phyloP scores from a whole-genome alignment of 1,140 invertebrate genomes.

The Drosophila equinoxialis region DNA sequence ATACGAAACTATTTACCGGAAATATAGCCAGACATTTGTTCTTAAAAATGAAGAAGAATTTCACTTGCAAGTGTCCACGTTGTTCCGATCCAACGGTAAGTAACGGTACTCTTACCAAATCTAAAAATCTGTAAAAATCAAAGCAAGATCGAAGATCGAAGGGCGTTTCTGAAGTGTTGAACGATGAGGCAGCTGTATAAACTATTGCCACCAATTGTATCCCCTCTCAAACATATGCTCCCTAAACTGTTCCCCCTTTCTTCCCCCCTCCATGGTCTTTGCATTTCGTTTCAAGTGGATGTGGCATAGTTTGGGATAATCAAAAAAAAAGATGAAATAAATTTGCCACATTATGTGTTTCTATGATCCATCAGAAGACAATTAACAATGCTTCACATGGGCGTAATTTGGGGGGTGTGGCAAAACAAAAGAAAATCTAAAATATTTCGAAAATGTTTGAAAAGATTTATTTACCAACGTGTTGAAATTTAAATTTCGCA shows the following conservation, averaged over 20 bases:
- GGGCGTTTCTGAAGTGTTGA: slow-evolving; percentile 37
- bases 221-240: slow-evolving; percentile 6
- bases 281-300: neutral
- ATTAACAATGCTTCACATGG: neutral
- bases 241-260: neutral
- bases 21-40: slow-evolving; percentile 87
- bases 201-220: slow-evolving; percentile 57
- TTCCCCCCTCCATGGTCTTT: too few species aligned
- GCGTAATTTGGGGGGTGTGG: too few species aligned
- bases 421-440: too few species aligned
- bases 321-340: slow-evolving; percentile 31
- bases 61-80: slow-evolving; percentile 88
- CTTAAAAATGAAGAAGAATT: slow-evolving; percentile 89
- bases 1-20: slow-evolving; percentile 89
- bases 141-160: too few species aligned
- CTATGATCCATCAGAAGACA: slow-evolving; percentile 38
- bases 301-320: too few species aligned
- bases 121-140: too few species aligned
- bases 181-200: slow-evolving; percentile 67
- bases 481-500: too few species aligned
- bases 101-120: slow-evolving; percentile 10
- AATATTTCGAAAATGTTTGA: too few species aligned
- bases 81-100: slow-evolving; percentile 88
- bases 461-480: too few species aligned
- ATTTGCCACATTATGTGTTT: slow-evolving; percentile 35